Evolutionary conservation across 2,888 invertebrate species (phyloP), one percentile per base, ranked within the genome.

Genomic region (Pachliopta kotzebuea): DNA sequence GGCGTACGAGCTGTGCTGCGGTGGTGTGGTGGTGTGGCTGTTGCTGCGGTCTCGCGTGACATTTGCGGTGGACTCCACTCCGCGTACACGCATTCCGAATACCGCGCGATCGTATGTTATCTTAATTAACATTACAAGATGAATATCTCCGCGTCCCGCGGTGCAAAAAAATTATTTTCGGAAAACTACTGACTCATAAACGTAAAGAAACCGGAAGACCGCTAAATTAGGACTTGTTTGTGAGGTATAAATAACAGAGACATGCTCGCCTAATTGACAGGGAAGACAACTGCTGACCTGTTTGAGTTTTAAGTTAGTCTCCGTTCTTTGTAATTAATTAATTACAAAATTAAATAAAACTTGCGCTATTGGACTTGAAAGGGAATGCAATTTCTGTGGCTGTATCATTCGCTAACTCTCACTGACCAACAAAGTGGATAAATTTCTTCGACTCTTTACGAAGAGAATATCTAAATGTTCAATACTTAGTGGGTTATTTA

Each of bases 91-190:
- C 52, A 62, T 52, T 52, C 52, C 57, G 29, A 31, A 54, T 20
- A 42, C 60, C 26, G 42, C 24, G 21, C 26, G 53, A 66, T 69
- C 55, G 63, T 58, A 63, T 58, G 60, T 65, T 67, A 74, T 76
- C 71, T 71, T 74, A 76, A 76, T 76, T 70, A 65, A 61, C 69
- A 68, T 71, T 70, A 69, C 68, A 65, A 60, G 67, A 56, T 64
- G 65, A 70, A 70, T 71, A 69, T 68, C 67, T 67, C 70, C 26
- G 53, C 8, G 69, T 71, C 66, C 70, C 66, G 26, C n/a, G 24
- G 53, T 54, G 4, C 24, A 24, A 54, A 31, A 52, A 60, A 37
- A 53, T 50, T 53, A 52, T 53, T n/a, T 57, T 26, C 21, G 50
- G 9, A 18, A 4, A 53, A 37, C 6, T 53, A 24, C 18, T 18